Base-by-base conservation (phyloP, 2,113 vertebrate genomes). In the Cyanoramphus novaezelandiae region DNA sequence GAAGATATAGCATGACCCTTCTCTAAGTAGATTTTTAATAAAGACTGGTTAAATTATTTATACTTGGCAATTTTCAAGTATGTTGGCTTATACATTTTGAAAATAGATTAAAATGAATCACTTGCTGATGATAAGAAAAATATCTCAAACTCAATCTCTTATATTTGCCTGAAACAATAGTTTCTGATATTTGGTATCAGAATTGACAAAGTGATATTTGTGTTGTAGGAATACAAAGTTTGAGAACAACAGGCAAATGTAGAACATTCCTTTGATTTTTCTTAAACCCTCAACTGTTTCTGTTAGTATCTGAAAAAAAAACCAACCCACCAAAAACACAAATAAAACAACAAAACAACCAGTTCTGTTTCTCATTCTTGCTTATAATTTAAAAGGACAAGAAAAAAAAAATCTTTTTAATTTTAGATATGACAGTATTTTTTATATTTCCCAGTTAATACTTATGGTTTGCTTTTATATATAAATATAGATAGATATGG, bases 391-490 rank as follows among this genome's bases (percentile, higher is more conserved):
- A 37, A 69, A 92, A 64, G 2, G 6, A 46, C 11, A 3, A 24
- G n/a, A 16, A 55, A 64, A n/a, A 24, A 53, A 6, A 47, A 52
- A 10, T 6, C 4, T 19, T 39, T 59, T 87, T 52, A 1, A 15
- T 91, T 86, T 80, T 76, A 43, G 28, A 59, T 67, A 21, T 10
- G 2, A 19, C 55, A 28, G 5, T 18, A 11, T 47, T 75, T 77
- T 35, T 1, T 86, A 37, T 25, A 5, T 83, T 88, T 60, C 2
- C 4, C 7, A 31, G 15, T 37, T 80, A 53, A 86, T 71, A 80
- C 8, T 71, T 78, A 13, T 0, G 0, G 8, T 64, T 80, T 83
- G 7, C 43, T 78, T 57, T 23, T n/a, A 59, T 21, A 59, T n/a
- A 59, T 59, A 59, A 13, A 24, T 10, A n/a, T 59, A 59, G 20